Evolutionary conservation across 92 coral and sea anemone species (phyloP).

Genomic region (Actinernus sp.): DNA sequence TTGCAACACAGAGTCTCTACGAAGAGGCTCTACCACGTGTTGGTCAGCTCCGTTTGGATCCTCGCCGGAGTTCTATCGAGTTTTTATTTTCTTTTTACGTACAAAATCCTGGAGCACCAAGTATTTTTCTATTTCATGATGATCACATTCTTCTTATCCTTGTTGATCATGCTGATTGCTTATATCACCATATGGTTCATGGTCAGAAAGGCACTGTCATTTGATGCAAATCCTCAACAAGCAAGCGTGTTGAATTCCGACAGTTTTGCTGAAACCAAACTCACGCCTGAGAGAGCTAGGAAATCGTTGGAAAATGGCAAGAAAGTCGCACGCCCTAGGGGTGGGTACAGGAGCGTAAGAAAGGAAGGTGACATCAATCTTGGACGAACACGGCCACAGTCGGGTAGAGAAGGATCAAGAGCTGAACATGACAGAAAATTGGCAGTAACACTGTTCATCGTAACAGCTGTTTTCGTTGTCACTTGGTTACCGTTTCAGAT

Average conservation of each 20-base stretch:
- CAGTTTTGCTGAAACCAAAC: conserved; percentile 19
- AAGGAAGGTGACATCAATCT: conserved; percentile 7
- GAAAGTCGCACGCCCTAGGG: neutral
- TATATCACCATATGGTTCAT: conserved; percentile 73
- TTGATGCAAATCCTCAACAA: conserved; percentile 4
- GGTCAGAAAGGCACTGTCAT: conserved; percentile 11
- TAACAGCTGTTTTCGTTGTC: conserved; percentile 76
- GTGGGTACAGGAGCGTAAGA: conserved; percentile 13
- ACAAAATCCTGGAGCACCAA: conserved; percentile 62
- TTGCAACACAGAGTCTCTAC: conserved; percentile 74
- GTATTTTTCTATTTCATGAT: conserved; percentile 82
- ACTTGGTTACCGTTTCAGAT: conserved; percentile 92
- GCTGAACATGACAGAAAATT: conserved; percentile 77
- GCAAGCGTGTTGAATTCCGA: conserved; percentile 17
- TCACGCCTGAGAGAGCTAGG: neutral
- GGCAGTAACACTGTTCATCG: conserved; percentile 79
- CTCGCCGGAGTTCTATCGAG: conserved; percentile 72
- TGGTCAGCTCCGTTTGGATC: conserved; percentile 75
- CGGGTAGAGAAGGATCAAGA: conserved; percentile 30
- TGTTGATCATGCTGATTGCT: conserved; percentile 76
- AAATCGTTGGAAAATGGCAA: neutral
- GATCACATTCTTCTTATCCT: conserved; percentile 65
- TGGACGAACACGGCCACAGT: neutral
- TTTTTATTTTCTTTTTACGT: conserved; percentile 66
- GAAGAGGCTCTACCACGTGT: conserved; percentile 52